A percentile compares a stretch with the other conserved stretches of the same genome.
Evolutionary conservation across 2,888 invertebrate species (phyloP).

Genomic region (Myopa testacea): DNA sequence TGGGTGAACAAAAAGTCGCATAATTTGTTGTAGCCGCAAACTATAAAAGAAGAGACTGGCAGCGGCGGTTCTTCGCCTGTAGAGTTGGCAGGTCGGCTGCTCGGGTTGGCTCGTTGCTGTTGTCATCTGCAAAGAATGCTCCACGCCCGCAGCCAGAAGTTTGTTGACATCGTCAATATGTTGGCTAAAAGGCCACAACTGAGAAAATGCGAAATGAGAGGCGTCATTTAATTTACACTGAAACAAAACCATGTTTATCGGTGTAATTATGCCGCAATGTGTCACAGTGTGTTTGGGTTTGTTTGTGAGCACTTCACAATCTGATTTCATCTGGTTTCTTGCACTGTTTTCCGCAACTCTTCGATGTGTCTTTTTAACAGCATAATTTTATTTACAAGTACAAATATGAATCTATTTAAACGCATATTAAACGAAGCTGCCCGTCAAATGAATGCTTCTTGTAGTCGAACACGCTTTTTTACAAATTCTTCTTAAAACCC

Average conservation of each 20-base stretch:
- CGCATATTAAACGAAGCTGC: too few species aligned
- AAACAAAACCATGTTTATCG: neutral
- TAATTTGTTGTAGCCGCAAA: slow-evolving; percentile 37
- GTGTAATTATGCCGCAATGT: too few species aligned
- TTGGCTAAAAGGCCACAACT: neutral
- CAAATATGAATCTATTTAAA: too few species aligned
- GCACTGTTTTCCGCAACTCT: too few species aligned
- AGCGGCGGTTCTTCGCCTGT: neutral
- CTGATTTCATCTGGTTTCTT: neutral
- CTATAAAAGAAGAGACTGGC: slow-evolving; percentile 12
- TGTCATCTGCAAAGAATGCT: neutral
- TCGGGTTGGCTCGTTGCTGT: neutral
- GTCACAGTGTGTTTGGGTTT: too few species aligned
- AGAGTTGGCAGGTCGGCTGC: neutral
- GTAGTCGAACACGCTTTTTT: too few species aligned
- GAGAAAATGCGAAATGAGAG: neutral
- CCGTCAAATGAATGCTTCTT: too few species aligned
- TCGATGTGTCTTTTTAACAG: too few species aligned
- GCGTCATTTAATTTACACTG: neutral
- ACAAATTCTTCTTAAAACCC: too few species aligned
- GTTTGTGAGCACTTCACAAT: neutral
- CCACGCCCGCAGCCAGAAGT: neutral
- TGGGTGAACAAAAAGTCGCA: slow-evolving; percentile 14
- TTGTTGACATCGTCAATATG: slow-evolving; percentile 32
- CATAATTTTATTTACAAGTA: too few species aligned